Percentiles rank a stretch among this genome's conserved stretches.
Conservation (phyloP, 2,888 invertebrate genomes). For the Ethmia dodecea region DNA sequence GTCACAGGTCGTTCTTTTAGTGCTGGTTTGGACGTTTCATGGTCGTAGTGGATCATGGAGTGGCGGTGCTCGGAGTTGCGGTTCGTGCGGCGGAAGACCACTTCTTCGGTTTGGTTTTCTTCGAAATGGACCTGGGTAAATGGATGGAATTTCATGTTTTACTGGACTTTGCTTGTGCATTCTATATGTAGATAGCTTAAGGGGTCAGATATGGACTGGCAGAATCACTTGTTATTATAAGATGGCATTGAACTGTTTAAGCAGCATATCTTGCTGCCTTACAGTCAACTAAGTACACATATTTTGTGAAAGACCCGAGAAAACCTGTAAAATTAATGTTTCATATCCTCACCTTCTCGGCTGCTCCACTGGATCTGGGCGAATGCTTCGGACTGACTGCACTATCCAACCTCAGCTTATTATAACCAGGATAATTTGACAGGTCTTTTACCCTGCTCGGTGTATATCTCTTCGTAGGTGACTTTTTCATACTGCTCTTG, state of each 20-base stretch:
- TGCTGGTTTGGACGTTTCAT: conserved; percentile 55
- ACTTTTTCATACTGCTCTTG: conserved; percentile 63
- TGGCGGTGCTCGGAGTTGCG: conserved; percentile 64
- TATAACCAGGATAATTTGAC: conserved; percentile 59
- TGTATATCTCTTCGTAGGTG: conserved; percentile 61
- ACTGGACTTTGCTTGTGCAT: no score
- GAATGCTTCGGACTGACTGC: conserved; percentile 71
- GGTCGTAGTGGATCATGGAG: conserved; percentile 74
- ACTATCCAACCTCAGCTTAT: conserved; percentile 67
- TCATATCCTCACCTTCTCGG: conserved; percentile 52
- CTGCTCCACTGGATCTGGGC: conserved; percentile 41
- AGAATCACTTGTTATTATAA: no score
- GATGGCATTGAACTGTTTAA: no score
- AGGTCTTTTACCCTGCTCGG: conserved; percentile 52
- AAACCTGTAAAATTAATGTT: no score
- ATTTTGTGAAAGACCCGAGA: no score
- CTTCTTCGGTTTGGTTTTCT: conserved; percentile 52
- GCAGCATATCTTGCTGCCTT: no score
- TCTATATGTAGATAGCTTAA: no score
- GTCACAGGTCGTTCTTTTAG: conserved; percentile 64
- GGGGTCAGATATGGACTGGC: no score
- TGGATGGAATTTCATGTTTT: no score
- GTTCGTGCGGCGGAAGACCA: conserved; percentile 57
- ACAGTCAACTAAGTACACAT: no score
- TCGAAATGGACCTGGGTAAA: conserved; percentile 68